Percentiles rank a stretch among this genome's conserved stretches.
phyloP scores from a whole-genome alignment of 2,113 vertebrate genomes.

The Tupaia chinensis region DNA sequence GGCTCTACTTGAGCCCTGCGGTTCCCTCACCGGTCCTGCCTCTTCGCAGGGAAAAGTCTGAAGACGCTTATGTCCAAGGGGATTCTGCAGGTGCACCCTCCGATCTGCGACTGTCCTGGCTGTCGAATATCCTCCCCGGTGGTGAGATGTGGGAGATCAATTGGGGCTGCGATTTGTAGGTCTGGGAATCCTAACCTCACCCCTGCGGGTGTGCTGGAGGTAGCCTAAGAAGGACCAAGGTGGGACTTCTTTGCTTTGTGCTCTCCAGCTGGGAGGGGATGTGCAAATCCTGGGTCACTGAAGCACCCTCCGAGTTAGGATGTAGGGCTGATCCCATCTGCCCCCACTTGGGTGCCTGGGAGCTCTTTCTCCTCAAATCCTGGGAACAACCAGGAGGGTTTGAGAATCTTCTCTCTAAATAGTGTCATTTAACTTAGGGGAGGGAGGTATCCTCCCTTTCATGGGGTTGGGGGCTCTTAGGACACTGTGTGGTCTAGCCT shows the following conservation, averaged over 20 bases:
- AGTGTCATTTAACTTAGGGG: neutral
- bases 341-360: neutral
- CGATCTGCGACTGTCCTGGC: slow-evolving; percentile 99
- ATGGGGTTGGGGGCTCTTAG: neutral
- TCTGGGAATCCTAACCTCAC: no score
- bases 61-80: slow-evolving; percentile 99
- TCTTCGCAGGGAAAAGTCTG: slow-evolving; percentile 96
- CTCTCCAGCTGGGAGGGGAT: neutral
- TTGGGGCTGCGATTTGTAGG: slow-evolving; percentile 67
- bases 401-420: neutral
- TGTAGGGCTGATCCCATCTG: neutral
- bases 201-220: neutral
- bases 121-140: slow-evolving; percentile 99
- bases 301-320: neutral
- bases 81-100: slow-evolving; percentile 99
- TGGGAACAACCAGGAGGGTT: neutral
- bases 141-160: slow-evolving; percentile 92
- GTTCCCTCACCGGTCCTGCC: slow-evolving; percentile 42
- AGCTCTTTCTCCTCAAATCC: neutral
- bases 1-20: neutral
- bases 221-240: neutral
- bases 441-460: neutral
- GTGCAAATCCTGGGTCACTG: neutral
- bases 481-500: neutral
- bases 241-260: neutral